phyloP scores from a whole-genome alignment of 2,797 vertebrate genomes.

The Atherinosoma microstoma region DNA sequence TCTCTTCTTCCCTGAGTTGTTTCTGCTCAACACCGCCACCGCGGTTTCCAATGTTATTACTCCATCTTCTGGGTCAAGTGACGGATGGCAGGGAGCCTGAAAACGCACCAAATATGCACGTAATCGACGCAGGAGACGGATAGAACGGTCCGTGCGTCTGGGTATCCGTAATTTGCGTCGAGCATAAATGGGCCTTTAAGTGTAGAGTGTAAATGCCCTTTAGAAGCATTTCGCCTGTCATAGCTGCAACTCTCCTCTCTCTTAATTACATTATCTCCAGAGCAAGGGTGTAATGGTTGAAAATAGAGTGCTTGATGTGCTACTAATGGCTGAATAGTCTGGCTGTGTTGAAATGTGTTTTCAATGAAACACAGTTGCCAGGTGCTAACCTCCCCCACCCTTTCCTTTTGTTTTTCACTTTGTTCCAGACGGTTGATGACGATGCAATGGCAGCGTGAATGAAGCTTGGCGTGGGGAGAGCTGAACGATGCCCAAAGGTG shows the following conservation, averaged over 20 bases:
- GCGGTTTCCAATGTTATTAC: too few species aligned
- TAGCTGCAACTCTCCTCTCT: constrained; percentile 45
- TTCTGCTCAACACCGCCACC: too few species aligned
- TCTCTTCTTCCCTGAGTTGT: too few species aligned
- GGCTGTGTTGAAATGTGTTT: constrained; percentile 69
- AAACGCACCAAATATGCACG: too few species aligned
- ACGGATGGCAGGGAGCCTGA: too few species aligned
- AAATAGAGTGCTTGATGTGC: constrained; percentile 69
- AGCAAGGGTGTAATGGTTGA: constrained; percentile 62
- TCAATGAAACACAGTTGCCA: constrained; percentile 74
- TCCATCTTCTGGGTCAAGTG: too few species aligned
- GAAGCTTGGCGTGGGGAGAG: constrained; percentile 93
- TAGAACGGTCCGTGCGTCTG: too few species aligned
- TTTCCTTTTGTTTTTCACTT: constrained; percentile 41
- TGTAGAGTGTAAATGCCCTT: too few species aligned
- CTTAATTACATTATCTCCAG: constrained; percentile 42
- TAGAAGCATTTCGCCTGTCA: constrained; percentile 38
- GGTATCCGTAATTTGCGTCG: too few species aligned
- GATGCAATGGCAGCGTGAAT: constrained; percentile 95
- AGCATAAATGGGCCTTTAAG: too few species aligned
- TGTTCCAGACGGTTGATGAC: constrained; percentile 93
- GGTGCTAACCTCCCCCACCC: constrained; percentile 64
- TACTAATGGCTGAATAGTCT: constrained; percentile 65
- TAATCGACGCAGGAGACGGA: too few species aligned
- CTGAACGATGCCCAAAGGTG: constrained; percentile 99